Percentiles rank a stretch among this genome's conserved stretches.
These are phyloP conservation scores for Lithobates sylvaticus DNA, from an alignment of 2,797 vertebrate genomes.

Conservation along the genomic window DNA sequence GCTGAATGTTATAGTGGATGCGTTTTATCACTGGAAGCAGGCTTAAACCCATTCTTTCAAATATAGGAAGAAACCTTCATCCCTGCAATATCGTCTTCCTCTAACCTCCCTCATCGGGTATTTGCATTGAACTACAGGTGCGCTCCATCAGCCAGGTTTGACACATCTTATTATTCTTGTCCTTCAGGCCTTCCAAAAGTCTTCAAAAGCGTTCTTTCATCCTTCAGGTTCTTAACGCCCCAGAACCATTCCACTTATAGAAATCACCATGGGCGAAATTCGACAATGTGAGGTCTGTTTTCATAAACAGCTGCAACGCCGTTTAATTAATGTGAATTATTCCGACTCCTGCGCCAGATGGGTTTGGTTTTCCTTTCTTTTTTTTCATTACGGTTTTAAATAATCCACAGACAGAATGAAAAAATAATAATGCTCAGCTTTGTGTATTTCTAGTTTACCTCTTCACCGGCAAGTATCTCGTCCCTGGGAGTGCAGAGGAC, in stretches of 20 bases:
- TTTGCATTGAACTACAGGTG: too few relatives aligned
- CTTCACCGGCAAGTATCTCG: neutral
- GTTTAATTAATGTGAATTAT: constrained; percentile 54
- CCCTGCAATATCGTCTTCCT: too few relatives aligned
- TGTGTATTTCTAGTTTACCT: neutral
- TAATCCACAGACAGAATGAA: constrained; percentile 37
- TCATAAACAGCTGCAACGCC: constrained; percentile 30
- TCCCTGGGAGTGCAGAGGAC: neutral
- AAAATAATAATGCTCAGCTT: constrained; percentile 19
- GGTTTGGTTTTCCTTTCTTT: neutral
- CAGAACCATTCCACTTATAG: neutral
- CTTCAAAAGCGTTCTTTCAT: neutral
- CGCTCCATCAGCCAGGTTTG: too few relatives aligned
- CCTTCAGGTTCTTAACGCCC: neutral
- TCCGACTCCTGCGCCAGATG: constrained; percentile 48
- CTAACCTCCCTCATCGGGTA: too few relatives aligned
- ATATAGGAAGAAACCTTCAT: too few relatives aligned
- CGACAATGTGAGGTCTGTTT: constrained; percentile 12
- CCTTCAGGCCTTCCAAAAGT: neutral
- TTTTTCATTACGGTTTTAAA: neutral
- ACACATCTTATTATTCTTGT: too few relatives aligned
- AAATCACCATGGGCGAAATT: neutral
- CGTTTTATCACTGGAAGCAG: too few relatives aligned
- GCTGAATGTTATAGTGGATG: too few relatives aligned
- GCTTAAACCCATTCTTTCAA: too few relatives aligned